Evolutionary conservation across 2,113 vertebrate genomes (phyloP), one percentile per base, ranked within the genome.

Genomic region (Lophura nycthemera): DNA sequence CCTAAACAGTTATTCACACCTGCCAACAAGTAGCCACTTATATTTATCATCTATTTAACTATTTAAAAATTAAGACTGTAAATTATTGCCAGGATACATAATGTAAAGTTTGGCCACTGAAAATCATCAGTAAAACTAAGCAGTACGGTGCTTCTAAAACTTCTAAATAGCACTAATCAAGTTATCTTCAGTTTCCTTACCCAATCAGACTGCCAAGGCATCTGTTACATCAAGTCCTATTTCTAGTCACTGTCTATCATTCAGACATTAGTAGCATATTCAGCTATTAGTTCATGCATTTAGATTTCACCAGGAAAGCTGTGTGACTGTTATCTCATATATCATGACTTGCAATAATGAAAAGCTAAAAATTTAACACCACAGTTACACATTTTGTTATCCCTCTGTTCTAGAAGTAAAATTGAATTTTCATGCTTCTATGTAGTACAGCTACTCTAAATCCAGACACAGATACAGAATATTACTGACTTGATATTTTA

Each of bases 11-110:
- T 73, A 30, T 82, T 83, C 10, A 24, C 4, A 80, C 10, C 43
- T 65, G 50, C 18, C 32, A 85, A 20, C 32, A 24, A 57, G 45
- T 18, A 85, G 22, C 6, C 21, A 81, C 11, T 86, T 73, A 78
- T 3, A 90, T 95, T 95, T 88, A 78, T 45, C 43, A 75, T 82
- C 80, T 78, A 73, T 34, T 27, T 78, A 92, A 88, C n/a, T 60
- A 77, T n/a, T 83, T 66, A 90, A 60, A 96, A 92, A 95, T 76
- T 67, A 88, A 95, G 34, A 11, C n/a, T 59, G 45, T 64, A 61
- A 73, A 63, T 32, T 93, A 83, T 10, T 88, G 67, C 60, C 29
- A 89, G 21, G 29, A 92, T n/a, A 63, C 25, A 56, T 15, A 10
- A 36, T 11, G 8, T 80, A 82, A 91, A 86, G 75, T 61, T 81